These are phyloP conservation scores for Sphenopsis melanotis DNA, from an alignment of 2,797 vertebrate species.

Conservation along the genomic window DNA sequence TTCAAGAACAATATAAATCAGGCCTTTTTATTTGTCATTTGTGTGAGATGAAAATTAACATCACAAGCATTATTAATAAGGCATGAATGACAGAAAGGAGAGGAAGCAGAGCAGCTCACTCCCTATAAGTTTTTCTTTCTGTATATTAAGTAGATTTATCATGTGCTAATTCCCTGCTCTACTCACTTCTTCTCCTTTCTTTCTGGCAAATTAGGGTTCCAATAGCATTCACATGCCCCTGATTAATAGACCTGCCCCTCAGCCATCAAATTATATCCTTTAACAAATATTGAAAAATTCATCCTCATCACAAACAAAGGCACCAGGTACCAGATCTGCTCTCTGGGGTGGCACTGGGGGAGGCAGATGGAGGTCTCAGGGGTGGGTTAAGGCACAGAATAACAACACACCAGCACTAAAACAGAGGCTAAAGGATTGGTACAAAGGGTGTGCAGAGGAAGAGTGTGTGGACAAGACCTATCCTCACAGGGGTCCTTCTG, in stretches of 20 bases:
- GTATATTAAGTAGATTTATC: slow-evolving; percentile 37
- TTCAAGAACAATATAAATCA: slow-evolving; percentile 63
- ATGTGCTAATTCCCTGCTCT: neutral
- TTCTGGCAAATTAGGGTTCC: neutral
- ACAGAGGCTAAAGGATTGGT: neutral
- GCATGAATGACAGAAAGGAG: slow-evolving; percentile 31
- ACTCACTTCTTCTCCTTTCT: neutral
- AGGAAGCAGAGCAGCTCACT: neutral
- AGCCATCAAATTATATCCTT: neutral
- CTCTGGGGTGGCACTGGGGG: neutral
- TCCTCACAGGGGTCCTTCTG: neutral
- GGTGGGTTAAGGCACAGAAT: neutral
- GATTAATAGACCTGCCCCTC: neutral
- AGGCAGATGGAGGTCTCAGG: neutral
- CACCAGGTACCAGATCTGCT: neutral
- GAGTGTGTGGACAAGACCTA: neutral
- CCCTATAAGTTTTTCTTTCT: neutral
- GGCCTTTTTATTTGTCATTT: slow-evolving; percentile 57
- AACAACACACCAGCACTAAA: neutral
- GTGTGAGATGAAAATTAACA: slow-evolving; percentile 56
- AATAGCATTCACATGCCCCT: neutral
- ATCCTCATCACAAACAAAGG: neutral
- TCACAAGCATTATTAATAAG: slow-evolving; percentile 68
- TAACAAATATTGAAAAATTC: neutral
- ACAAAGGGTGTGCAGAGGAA: neutral